Base-by-base conservation (phyloP, 2,888 invertebrate genomes). In the Pristionchus japonicus region DNA sequence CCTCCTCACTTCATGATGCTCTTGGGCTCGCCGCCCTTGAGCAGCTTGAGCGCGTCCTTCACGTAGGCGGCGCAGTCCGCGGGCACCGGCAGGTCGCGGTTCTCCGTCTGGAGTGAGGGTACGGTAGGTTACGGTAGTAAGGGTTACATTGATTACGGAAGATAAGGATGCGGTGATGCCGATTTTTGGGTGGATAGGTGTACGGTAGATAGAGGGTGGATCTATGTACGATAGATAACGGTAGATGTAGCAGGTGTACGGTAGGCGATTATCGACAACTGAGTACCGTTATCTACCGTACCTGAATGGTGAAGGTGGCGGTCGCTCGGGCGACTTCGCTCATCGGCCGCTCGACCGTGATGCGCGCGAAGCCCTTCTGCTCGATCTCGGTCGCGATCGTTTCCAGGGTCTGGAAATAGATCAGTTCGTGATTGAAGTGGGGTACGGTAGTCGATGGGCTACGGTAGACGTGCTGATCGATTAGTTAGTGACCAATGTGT, bases 41-140 rank as follows among this genome's bases (percentile, higher is more conserved):
- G 43, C 43, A 47, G 43, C 13, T n/a, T n/a, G n/a, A 77, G 40
- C 13, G 77, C 77, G n/a, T 77, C 43, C 47, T 77, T 77, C n/a
- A 77, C 43, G 77, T 77, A 77, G 43, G 23, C 77, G 13, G 40
- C 43, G 77, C 77, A 77, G 43, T 77, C 77, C 11, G 77, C 77
- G 7, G 77, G 43, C 15, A 77, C 47, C 17, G 77, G 77, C 20
- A 47, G 77, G 15, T 77, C 77, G 27, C 77, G 77, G 11, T 47
- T 40, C 43, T 77, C 77, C 77, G n/a, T n/a, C n/a, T n/a, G n/a
- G n/a, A n/a, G n/a, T n/a, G n/a, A n/a, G n/a, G n/a, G n/a, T n/a
- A n/a, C n/a, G n/a, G n/a, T n/a, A n/a, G 43, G 43, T n/a, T 77
- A 77, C 43, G 43, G 40, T 74, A 74, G 20, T 70, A 3, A 20